phyloP scores from a whole-genome alignment of 1,140 invertebrate genomes.

The Zaprionus capensis region DNA sequence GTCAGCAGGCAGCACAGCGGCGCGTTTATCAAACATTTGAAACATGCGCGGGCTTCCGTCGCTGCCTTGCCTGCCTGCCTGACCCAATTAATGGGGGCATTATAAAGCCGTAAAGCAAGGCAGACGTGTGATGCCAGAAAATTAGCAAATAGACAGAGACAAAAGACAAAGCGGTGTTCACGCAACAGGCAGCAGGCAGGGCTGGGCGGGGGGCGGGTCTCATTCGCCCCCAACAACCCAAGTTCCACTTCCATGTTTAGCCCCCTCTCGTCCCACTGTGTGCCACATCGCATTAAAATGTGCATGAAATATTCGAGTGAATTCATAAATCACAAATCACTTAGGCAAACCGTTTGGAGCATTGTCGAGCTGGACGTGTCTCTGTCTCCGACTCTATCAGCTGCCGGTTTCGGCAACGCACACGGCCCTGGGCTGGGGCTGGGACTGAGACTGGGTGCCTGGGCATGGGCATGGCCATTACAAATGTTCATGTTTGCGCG shows the following conservation, averaged over 20 bases:
- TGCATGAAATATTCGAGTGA: slow-evolving; percentile 66
- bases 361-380: slow-evolving; percentile 8
- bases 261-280: not conserved
- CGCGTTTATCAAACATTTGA: slow-evolving; percentile 75
- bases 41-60: slow-evolving; percentile 46
- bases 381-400: slow-evolving; percentile 3
- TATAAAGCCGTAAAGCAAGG: slow-evolving; percentile 73
- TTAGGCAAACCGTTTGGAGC: slow-evolving; percentile 59
- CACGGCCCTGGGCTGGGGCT: not conserved
- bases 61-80: slow-evolving; percentile 29
- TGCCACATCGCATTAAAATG: slow-evolving; percentile 60
- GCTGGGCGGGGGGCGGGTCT: no score
- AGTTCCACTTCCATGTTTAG: not conserved
- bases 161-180: not conserved
- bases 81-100: slow-evolving; percentile 74
- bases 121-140: slow-evolving; percentile 50
- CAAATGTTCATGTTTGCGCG: slow-evolving; percentile 75
- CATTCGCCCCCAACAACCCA: not conserved
- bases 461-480: slow-evolving; percentile 32
- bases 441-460: not conserved
- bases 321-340: slow-evolving; percentile 81
- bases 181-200: slow-evolving; percentile 18
- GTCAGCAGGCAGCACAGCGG: slow-evolving; percentile 74
- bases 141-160: slow-evolving; percentile 68
- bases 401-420: slow-evolving; percentile 9